These are phyloP conservation scores for Stratiomys singularior DNA, from an alignment of 2,888 invertebrate species.

Conservation along the genomic window DNA sequence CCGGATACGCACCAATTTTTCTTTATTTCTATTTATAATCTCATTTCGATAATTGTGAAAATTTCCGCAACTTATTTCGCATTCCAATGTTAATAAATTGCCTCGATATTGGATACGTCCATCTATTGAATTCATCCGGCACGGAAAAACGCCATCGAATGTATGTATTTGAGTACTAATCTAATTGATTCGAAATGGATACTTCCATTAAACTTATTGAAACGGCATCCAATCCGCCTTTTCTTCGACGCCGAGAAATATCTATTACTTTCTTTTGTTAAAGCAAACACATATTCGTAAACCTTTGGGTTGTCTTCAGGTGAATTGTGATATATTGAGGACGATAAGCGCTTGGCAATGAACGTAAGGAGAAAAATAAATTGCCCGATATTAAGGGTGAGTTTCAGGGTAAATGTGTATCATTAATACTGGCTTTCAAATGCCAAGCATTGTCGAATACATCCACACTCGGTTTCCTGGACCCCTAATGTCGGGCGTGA, in stretches of 20 bases:
- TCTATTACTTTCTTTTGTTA: conserved; percentile 33
- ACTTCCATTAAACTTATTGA: conserved; percentile 42
- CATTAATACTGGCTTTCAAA: conserved; percentile 49
- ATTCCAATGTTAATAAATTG: conserved; percentile 32
- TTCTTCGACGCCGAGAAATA: not conserved
- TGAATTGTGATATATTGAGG: conserved; percentile 9
- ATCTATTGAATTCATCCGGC: not conserved
- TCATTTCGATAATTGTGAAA: not conserved
- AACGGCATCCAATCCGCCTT: conserved; percentile 7
- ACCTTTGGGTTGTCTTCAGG: conserved; percentile 8
- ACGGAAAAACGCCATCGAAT: not conserved
- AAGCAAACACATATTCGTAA: conserved; percentile 33
- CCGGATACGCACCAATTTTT: not conserved
- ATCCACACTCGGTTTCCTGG: not conserved
- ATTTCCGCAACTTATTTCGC: conserved; percentile 13
- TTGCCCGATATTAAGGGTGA: conserved; percentile 48
- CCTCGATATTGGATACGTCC: conserved; percentile 24
- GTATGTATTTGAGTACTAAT: conserved; percentile 17
- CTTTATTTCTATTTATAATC: not conserved
- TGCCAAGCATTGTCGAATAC: conserved; percentile 41
- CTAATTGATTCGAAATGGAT: conserved; percentile 42
- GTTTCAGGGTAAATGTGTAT: conserved; percentile 48
- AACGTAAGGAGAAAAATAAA: conserved; percentile 47
- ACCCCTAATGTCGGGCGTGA: not conserved
- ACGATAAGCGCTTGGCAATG: conserved; percentile 29